phyloP scores from a whole-genome alignment of 1,140 invertebrate species.

The Oreohelix idahoensis region DNA sequence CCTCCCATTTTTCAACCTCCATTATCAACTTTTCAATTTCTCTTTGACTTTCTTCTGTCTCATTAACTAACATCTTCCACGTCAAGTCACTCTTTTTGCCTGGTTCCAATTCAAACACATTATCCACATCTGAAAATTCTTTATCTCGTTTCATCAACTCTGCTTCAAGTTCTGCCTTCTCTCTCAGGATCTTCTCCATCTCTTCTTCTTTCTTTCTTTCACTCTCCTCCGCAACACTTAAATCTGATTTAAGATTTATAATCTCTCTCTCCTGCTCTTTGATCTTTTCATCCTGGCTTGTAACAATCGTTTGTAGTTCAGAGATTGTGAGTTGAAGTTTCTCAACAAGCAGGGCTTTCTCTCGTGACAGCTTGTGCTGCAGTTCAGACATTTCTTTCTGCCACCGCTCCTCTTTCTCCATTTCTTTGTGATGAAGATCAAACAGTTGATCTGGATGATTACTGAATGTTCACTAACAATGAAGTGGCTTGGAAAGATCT shows the following conservation, averaged over 20 bases:
- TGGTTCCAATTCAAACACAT: background rate
- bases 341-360: background rate
- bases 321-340: conserved; percentile 12
- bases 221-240: background rate
- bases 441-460: too few relatives aligned
- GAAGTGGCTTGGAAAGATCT: too few relatives aligned
- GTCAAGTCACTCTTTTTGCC: too few relatives aligned
- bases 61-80: background rate
- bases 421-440: too few relatives aligned
- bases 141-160: conserved; percentile 23
- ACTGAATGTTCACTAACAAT: too few relatives aligned
- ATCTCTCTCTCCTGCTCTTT: background rate
- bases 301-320: conserved; percentile 7
- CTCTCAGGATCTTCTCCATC: background rate
- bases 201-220: conserved; percentile 32
- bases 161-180: conserved; percentile 49
- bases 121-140: conserved; percentile 26
- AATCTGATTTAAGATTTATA: background rate
- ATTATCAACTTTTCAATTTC: conserved; percentile 5
- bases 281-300: background rate
- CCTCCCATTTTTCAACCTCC: conserved; percentile 32
- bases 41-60: conserved; percentile 4
- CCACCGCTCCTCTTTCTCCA: conserved; percentile 14
- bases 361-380: conserved; percentile 16
- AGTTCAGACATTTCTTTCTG: background rate